Evolutionary conservation across 2,888 invertebrate species (phyloP).

Genomic region (Tenthredo notha): DNA sequence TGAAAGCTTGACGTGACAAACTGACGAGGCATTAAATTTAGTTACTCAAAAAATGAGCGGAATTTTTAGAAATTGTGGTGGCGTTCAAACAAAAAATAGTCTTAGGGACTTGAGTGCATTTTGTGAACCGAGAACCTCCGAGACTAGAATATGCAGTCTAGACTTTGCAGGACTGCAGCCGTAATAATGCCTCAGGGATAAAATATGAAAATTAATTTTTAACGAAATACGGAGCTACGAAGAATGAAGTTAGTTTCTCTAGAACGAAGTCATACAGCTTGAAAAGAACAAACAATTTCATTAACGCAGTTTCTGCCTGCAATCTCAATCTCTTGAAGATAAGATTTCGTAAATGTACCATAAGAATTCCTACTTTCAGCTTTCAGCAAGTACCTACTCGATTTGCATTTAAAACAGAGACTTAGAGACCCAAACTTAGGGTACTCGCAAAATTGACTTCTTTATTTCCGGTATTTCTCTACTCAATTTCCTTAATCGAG

Average conservation of each 20-base stretch:
- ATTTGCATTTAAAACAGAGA: constrained; percentile 49
- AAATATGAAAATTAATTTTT: constrained; percentile 48
- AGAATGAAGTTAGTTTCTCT: background rate
- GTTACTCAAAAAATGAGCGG: background rate
- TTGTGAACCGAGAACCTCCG: background rate
- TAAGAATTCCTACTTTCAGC: constrained; percentile 33
- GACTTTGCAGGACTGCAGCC: background rate
- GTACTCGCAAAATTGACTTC: constrained; percentile 49
- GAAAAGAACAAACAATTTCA: constrained; percentile 46
- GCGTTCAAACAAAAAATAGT: background rate
- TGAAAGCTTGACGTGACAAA: constrained; percentile 25
- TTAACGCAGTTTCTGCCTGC: constrained; percentile 22
- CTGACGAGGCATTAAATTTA: constrained; percentile 21
- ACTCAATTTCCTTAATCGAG: constrained; percentile 48
- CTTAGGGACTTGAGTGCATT: background rate
- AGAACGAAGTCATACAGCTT: constrained; percentile 13
- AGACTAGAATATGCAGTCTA: constrained; percentile 9
- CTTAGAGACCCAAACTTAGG: constrained; percentile 29
- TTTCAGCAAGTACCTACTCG: constrained; percentile 43
- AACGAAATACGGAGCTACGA: constrained; percentile 18
- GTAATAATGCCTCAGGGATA: constrained; percentile 18
- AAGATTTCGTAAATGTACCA: constrained; percentile 47
- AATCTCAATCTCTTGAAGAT: constrained; percentile 43
- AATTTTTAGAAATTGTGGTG: constrained; percentile 1
- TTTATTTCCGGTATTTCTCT: constrained; percentile 45